A percentile compares a stretch with the other conserved stretches of the same genome.
Evolutionary conservation across 2,888 invertebrate genomes (phyloP).

Genomic region (Aleiodes leptofemur): DNA sequence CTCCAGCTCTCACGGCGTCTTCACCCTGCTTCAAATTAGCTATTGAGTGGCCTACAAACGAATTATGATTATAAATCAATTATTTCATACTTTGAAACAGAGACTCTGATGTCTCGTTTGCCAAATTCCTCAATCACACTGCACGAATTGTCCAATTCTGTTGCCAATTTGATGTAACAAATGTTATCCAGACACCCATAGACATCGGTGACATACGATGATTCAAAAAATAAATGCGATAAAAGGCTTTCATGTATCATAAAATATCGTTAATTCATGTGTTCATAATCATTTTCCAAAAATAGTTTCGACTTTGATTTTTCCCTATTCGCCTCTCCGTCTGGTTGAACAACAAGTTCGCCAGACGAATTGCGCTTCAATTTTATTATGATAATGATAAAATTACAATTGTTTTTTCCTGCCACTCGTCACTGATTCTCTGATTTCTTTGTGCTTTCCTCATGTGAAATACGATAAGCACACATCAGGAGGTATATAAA

Average conservation of each 20-base stretch:
- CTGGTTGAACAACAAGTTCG: no score
- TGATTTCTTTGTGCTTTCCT: background rate
- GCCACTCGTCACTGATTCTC: no score
- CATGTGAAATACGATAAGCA: background rate
- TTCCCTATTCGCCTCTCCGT: no score
- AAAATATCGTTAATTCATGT: no score
- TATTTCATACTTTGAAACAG: constrained; percentile 68
- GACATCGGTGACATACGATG: constrained; percentile 79
- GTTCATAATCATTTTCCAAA: no score
- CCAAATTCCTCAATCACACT: constrained; percentile 84
- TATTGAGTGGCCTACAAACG: constrained; percentile 87
- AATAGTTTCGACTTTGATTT: no score
- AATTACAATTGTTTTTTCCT: background rate
- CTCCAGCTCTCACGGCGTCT: constrained; percentile 89
- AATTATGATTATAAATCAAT: constrained; percentile 3
- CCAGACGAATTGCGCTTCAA: no score
- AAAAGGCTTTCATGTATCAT: no score
- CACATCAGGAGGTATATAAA: background rate
- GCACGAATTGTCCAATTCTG: constrained; percentile 86
- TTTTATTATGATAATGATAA: no score
- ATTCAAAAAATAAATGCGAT: no score
- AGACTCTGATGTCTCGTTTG: constrained; percentile 83
- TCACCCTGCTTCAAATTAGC: constrained; percentile 89
- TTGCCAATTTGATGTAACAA: constrained; percentile 93
- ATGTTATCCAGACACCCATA: constrained; percentile 90